Evolutionary conservation across 1,140 invertebrate genomes (phyloP), one percentile per base, ranked within the genome.

Genomic region (Drosophila nigrodunni): DNA sequence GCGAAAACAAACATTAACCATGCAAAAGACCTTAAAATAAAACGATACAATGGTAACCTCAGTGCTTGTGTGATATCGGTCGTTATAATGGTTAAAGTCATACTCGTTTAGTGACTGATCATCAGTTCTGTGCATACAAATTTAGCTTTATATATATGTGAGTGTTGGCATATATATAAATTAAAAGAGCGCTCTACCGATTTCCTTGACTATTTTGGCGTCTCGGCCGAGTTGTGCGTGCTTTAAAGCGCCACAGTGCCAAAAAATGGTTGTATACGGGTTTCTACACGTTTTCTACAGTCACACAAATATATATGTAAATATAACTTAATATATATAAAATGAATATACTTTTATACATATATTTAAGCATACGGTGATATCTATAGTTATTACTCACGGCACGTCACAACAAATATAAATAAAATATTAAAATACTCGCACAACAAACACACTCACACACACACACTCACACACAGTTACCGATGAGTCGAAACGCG

Each of bases 321-420:
- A 39, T 50, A 43, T 39, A 44, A 44, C 47, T 58, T 64, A 39
- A 58, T 50, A 60, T 39, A 44, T 35, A 25, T 50, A 43, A 11
- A 44, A 44, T 18, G 10, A 54, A 54, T 61, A 25, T 41, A 39
- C 35, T 9, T 25, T 15, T 52, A 64, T 18, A 54, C 41, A 8
- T 21, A 13, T 49, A 73, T 68, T 49, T 62, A 15, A 52, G 60
- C 59, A 52, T 41, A 46, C 39, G 13, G 35, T 15, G 50, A 83
- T 83, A 82, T 80, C 75, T 85, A 82, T 83, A 87, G 69, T 87
- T 87, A 88, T 83, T 83, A 87, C 83, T 83, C 83, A 87, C 74
- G 83, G 77, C 83, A 87, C 83, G 83, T 88, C 83, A 87, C 73
- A 83, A 80, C 69, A 87, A 80, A 80, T 82, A 74, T 66, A 80